Base-by-base conservation (phyloP, 2,797 vertebrate genomes). In the Ceryle rudis region DNA sequence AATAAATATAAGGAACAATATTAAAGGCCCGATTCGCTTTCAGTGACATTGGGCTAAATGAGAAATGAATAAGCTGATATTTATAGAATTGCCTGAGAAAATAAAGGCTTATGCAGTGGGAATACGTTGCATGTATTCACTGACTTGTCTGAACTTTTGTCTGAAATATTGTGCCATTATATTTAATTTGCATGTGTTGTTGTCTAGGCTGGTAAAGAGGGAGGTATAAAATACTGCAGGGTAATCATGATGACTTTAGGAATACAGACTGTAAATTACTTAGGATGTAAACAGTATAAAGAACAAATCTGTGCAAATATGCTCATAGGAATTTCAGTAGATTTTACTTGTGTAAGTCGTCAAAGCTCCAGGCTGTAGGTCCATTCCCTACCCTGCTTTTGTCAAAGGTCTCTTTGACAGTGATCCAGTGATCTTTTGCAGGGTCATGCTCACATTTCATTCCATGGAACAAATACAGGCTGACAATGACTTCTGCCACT, bases 11-110 rank as follows among this genome's bases (percentile, higher is more conserved):
- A 77, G 60, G 14, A 81, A 71, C 18, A 61, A 26, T 49, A 77
- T 79, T 80, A 90, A 65, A 44, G 23, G 14, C 82, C 61, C 67
- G 47, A 84, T 84, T 94, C 86, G 81, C 83, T 93, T 90, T 75
- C 81, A 60, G 31, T 82, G 90, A 87, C 69, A 75, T 70, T 87
- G 83, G 70, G 9, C 44, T 81, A 89, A 92, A 94, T 67, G 51
- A 67, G 64, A 90, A 93, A 92, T 81, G 89, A 93, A 79, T 55
- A 79, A 71, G 15, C 4, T 88, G 62, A 77, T 84, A 86, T 83
- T 86, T 88, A 95, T 67, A 62, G 71, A 89, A 73, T 35, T 89
- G 49, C 51, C 55, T 28, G 39, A 87, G 86, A 52, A 58, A 77
- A 86, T 78, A 87, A 90, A 77, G 55, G 33, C 41, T 73, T 79